Conservation (phyloP, 2,888 invertebrate species). For the Melinaea menophilus region DNA sequence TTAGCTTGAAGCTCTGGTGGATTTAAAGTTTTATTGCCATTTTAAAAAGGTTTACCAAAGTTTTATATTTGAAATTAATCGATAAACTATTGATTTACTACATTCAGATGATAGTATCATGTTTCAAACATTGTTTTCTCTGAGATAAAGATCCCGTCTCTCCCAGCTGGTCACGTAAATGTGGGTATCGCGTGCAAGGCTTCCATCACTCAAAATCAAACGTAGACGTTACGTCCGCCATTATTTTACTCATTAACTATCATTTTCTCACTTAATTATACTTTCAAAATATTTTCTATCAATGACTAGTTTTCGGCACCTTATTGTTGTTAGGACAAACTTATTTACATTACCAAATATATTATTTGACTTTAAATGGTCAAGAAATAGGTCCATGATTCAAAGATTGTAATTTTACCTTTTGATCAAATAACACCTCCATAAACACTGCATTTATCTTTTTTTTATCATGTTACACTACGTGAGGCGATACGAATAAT, state of each 20-base stretch:
- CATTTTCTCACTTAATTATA: constrained; percentile 1
- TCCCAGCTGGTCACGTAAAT: constrained; percentile 54
- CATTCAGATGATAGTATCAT: background rate
- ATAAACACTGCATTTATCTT: no score
- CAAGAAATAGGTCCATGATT: no score
- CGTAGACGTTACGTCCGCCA: constrained; percentile 31
- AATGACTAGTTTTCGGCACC: no score
- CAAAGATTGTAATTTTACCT: no score
- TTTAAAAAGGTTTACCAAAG: no score
- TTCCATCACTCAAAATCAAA: constrained; percentile 62
- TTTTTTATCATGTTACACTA: no score
- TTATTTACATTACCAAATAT: no score
- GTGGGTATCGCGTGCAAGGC: constrained; percentile 67
- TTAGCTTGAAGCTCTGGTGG: background rate
- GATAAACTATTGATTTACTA: background rate
- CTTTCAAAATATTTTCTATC: background rate
- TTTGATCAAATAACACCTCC: no score
- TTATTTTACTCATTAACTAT: constrained; percentile 4
- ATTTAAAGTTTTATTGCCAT: background rate
- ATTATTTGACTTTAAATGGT: no score
- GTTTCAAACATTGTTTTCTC: constrained; percentile 3
- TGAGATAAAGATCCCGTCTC: constrained; percentile 14
- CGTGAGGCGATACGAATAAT: no score
- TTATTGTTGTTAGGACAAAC: no score
- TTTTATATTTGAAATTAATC: background rate